Evolutionary conservation across 2,888 invertebrate genomes (phyloP), one percentile per base, ranked within the genome.

Genomic region (Polydesmus complanatus): DNA sequence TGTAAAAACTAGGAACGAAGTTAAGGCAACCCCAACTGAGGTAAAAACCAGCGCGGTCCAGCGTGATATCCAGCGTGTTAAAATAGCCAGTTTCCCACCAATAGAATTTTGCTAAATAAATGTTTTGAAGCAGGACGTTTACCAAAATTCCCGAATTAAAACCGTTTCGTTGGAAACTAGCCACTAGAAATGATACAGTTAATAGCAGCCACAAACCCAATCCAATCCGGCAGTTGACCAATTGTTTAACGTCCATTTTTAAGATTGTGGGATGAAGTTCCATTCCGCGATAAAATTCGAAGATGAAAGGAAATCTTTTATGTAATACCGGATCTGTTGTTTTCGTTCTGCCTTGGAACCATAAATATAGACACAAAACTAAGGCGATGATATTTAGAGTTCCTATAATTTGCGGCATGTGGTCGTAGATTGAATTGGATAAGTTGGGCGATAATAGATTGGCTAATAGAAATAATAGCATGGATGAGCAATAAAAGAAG

Each of bases 41-140:
- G 66, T 75, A 75, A 66, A 73, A 77, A 0, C 77, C 75, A 54
- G 79, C 79, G 55, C 79, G 69, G 68, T 80, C 80, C 56, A 79
- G 67, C 62, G 76, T 78, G 61, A 80, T 80, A 68, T 80, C 80
- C 51, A 80, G 72, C 18, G 79, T 79, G 64, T 73, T 69, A 72
- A 79, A 77, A 69, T 80, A 81, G 1, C 79, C 80, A 5, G 75
- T 72, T 69, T 80, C 80, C 79, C 79, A 80, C 71, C 74, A 76
- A 70, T 76, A 81, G 70, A 80, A 80, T 69, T 80, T 80, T 53
- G 73, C 73, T 59, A 80, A 70, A 69, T 80, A 80, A 21, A 78
- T 65, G 2, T 76, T 71, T 68, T 79, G 78, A 1, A 78, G 69
- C 1, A 73, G 49, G 2, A 74, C 69, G n/a, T 74, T 75, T 5